Conservation (phyloP, 2,113 vertebrate genomes). For the Prochilodus magdalenae region DNA sequence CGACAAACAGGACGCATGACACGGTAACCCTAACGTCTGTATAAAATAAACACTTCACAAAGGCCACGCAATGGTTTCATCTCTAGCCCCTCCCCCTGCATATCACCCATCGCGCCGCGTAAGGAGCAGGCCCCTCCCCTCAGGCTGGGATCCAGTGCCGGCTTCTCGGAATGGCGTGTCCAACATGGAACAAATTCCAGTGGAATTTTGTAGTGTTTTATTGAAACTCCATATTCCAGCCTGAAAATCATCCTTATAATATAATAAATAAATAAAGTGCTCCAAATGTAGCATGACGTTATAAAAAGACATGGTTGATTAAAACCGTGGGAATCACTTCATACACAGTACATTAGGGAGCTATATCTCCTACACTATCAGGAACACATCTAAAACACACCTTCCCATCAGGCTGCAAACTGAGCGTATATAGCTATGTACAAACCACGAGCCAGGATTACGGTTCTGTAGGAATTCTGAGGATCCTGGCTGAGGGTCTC, state of each 20-base stretch:
- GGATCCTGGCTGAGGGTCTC: conserved; percentile 18
- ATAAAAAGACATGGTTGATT: conserved; percentile 57
- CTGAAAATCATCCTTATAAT: conserved; percentile 59
- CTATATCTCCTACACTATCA: conserved; percentile 52
- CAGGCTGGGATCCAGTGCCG: background rate
- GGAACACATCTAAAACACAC: conserved; percentile 57
- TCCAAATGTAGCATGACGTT: conserved; percentile 68
- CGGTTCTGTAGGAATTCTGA: background rate
- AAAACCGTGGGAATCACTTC: conserved; percentile 52
- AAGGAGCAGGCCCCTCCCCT: background rate
- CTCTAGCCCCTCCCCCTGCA: background rate
- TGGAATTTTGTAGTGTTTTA: conserved; percentile 12
- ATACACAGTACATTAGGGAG: conserved; percentile 63
- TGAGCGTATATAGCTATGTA: conserved; percentile 62
- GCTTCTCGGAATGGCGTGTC: background rate
- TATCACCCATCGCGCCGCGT: background rate
- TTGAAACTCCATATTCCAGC: background rate
- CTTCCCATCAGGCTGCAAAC: no score
- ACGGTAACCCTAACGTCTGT: background rate
- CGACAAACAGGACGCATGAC: background rate
- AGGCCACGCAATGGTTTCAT: background rate
- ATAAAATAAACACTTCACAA: background rate
- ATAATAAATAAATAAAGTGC: conserved; percentile 82
- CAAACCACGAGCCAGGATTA: conserved; percentile 53
- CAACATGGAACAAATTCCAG: background rate